Percentiles rank a stretch among this genome's conserved stretches.
These are phyloP conservation scores for Argyresthia albistria DNA, from an alignment of 2,888 invertebrate genomes.

Conservation along the genomic window DNA sequence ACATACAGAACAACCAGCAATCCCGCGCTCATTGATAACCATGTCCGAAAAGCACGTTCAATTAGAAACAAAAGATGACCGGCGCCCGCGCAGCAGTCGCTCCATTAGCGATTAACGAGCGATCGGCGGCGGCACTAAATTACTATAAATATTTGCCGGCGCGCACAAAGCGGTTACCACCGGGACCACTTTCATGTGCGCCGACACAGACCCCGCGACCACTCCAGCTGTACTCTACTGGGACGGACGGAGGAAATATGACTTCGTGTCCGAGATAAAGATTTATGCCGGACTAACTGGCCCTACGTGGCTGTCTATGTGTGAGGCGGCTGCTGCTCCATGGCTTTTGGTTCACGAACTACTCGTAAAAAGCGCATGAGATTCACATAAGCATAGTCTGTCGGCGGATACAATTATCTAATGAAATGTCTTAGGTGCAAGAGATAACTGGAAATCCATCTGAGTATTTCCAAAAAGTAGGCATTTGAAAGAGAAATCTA, in stretches of 20 bases:
- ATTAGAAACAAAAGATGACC: conserved; percentile 10
- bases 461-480: no score
- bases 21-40: background rate
- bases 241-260: background rate
- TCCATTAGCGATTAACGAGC: conserved; percentile 68
- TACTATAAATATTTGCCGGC: conserved; percentile 71
- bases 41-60: conserved; percentile 2
- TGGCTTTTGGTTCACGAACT: no score
- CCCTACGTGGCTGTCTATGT: no score
- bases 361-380: no score
- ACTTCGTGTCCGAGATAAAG: background rate
- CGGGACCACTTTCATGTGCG: conserved; percentile 44
- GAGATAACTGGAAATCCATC: no score
- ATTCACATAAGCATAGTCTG: no score
- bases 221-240: background rate
- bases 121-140: conserved; percentile 62
- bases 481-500: no score
- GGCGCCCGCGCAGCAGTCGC: conserved; percentile 29
- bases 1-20: no score
- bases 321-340: no score
- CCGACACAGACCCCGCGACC: conserved; percentile 63
- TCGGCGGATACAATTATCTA: no score
- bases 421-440: no score
- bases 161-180: conserved; percentile 43
- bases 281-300: background rate